Base-by-base conservation (phyloP, 2,113 vertebrate genomes). In the Poeciliopsis prolifica region DNA sequence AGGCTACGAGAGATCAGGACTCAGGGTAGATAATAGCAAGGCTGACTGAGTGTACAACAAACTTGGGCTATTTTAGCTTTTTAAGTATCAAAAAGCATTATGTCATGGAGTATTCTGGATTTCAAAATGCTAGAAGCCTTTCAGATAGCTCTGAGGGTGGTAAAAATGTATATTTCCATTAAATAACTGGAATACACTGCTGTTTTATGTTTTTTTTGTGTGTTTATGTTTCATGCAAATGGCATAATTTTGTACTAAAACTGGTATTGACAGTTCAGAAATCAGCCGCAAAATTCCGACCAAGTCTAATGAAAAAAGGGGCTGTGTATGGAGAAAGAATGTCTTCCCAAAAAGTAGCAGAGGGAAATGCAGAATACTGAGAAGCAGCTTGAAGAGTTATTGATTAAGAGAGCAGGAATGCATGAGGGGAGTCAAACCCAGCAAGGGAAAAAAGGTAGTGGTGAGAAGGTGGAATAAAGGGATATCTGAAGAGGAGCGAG, bases 401-500 rank as follows among this genome's bases (percentile, higher is more conserved):
- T 91, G 88, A 93, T 92, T 89, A 90, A 86, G 84, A 85, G 84
- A 70, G 70, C 58, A 68, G 44, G 35, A 75, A 78, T 30, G 78
- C 70, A 79, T 65, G 68, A 85, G 81, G 82, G 82, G 75, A 79
- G 78, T 75, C 78, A 83, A 58, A 74, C 69, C 63, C 61, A 75
- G 84, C 31, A 7, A 68, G 51, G 62, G 63, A 72, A 76, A 29
- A 69, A 60, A 70, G 76, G 78, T 48, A 68, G 73, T 79, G 78
- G 83, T 84, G 80, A 85, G 70, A 77, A 82, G 79, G 78, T 70
- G 77, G 87, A 82, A 86, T 90, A 85, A 89, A 75, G 82, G 79
- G 84, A 80, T 60, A 73, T 88, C 65, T 83, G 60, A 73, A 68
- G 79, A 64, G 60, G 76, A 82, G 86, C 86, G 61, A 63, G 63